Conservation (phyloP, 2,888 invertebrate genomes). For the Gerris lacustris region DNA sequence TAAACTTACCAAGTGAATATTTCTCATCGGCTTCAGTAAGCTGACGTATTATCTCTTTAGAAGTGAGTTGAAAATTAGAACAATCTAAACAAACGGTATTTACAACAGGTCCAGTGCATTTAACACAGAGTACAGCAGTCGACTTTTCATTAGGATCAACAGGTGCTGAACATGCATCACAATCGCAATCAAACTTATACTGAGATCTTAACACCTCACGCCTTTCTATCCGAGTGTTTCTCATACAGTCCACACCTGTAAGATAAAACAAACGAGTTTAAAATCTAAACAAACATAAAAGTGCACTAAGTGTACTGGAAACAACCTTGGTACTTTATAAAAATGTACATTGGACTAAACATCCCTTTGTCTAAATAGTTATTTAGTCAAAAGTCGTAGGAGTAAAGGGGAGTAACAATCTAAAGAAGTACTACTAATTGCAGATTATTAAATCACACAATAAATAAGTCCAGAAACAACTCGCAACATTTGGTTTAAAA, state of each 20-base stretch:
- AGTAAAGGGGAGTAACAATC: too few species aligned
- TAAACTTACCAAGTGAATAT: not conserved
- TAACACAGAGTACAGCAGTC: not conserved
- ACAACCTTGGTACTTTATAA: too few species aligned
- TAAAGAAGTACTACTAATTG: too few species aligned
- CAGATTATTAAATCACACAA: too few species aligned
- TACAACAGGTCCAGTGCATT: not conserved
- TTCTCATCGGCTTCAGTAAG: not conserved
- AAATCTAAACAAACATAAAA: too few species aligned
- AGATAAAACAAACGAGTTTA: not conserved
- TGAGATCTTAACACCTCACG: not conserved
- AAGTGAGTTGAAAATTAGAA: not conserved
- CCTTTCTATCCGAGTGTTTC: not conserved
- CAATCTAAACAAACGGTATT: not conserved
- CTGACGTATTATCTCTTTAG: not conserved
- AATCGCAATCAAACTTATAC: not conserved
- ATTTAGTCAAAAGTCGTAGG: too few species aligned
- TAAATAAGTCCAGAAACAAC: too few species aligned
- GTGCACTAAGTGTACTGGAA: too few species aligned
- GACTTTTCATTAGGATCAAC: not conserved
- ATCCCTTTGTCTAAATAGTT: too few species aligned
- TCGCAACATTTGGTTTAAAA: too few species aligned
- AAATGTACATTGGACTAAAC: too few species aligned
- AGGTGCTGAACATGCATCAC: not conserved
- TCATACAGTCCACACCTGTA: not conserved